Percentiles rank a stretch among this genome's conserved stretches.
Conservation (phyloP, 2,113 vertebrate genomes). For the Dicentrarchus labrax region DNA sequence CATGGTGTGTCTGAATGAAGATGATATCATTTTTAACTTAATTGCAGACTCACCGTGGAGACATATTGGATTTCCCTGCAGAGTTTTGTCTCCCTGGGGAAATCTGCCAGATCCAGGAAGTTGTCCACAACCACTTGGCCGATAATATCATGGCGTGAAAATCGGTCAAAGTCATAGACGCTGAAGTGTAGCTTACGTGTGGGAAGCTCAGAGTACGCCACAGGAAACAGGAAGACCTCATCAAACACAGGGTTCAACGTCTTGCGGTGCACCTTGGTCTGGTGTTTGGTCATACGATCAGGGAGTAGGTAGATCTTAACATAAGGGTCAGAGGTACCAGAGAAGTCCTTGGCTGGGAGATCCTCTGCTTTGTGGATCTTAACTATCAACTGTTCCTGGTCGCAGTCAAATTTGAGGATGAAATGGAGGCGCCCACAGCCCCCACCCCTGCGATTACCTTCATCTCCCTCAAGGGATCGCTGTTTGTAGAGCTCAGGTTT, state of each 20-base stretch:
- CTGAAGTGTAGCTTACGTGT: slow-evolving; percentile 98
- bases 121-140: slow-evolving; percentile 98
- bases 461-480: slow-evolving; percentile 93
- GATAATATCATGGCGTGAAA: slow-evolving; percentile 98
- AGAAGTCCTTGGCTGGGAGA: slow-evolving; percentile 98
- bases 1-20: neutral
- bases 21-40: neutral
- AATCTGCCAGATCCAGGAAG: slow-evolving; percentile 98
- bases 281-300: slow-evolving; percentile 97
- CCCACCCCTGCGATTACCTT: slow-evolving; percentile 85
- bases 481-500: slow-evolving; percentile 99
- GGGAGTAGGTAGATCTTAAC: slow-evolving; percentile 99
- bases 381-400: slow-evolving; percentile 97
- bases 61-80: slow-evolving; percentile 97
- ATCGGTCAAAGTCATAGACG: slow-evolving; percentile 98
- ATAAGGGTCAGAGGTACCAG: slow-evolving; percentile 97
- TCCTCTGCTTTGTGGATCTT: slow-evolving; percentile 98
- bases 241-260: slow-evolving; percentile 98
- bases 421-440: slow-evolving; percentile 95
- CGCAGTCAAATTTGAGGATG: slow-evolving; percentile 96
- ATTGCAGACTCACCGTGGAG: slow-evolving; percentile 91
- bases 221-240: slow-evolving; percentile 98
- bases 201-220: slow-evolving; percentile 95
- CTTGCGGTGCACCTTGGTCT: slow-evolving; percentile 99
- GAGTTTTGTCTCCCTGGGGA: slow-evolving; percentile 96